phyloP scores from a whole-genome alignment of 37 sponge, comb jelly and placozoan species.

The Cliona cf. orientalis region DNA sequence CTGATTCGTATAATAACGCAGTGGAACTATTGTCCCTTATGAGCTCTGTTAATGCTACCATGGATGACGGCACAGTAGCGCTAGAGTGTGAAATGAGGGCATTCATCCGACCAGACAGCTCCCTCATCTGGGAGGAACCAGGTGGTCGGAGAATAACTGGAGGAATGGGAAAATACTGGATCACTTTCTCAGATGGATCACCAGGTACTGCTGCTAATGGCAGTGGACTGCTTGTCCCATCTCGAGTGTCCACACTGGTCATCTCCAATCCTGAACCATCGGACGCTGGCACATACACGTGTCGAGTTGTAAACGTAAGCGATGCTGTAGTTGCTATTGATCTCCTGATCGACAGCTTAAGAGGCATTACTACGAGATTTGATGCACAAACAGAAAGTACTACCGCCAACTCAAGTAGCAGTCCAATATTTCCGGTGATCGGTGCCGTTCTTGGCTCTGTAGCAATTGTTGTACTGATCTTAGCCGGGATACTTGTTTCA shows the following conservation, averaged over 20 bases:
- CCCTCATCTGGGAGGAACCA: not conserved
- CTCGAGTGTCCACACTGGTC: not conserved
- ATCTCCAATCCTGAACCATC: not conserved
- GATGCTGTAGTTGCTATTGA: too few relatives aligned
- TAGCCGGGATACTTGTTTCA: too few relatives aligned
- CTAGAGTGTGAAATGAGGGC: slow-evolving; percentile 1
- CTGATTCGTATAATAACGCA: not conserved
- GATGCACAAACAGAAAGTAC: too few relatives aligned
- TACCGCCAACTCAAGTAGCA: too few relatives aligned
- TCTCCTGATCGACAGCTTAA: too few relatives aligned
- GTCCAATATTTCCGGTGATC: too few relatives aligned
- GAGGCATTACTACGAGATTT: too few relatives aligned
- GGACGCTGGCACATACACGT: not conserved
- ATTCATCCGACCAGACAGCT: slow-evolving; percentile 1
- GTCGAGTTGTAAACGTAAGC: not conserved
- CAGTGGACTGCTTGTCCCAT: not conserved
- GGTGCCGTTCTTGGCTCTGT: too few relatives aligned
- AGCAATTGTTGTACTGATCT: too few relatives aligned
- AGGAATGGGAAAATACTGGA: not conserved
- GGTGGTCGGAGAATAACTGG: not conserved
- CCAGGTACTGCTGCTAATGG: not conserved
- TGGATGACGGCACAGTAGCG: not conserved
- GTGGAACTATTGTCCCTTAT: not conserved
- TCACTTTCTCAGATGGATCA: not conserved
- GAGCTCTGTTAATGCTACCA: not conserved